phyloP scores from a whole-genome alignment of 2,113 vertebrate species.

The Labeo rohita region DNA sequence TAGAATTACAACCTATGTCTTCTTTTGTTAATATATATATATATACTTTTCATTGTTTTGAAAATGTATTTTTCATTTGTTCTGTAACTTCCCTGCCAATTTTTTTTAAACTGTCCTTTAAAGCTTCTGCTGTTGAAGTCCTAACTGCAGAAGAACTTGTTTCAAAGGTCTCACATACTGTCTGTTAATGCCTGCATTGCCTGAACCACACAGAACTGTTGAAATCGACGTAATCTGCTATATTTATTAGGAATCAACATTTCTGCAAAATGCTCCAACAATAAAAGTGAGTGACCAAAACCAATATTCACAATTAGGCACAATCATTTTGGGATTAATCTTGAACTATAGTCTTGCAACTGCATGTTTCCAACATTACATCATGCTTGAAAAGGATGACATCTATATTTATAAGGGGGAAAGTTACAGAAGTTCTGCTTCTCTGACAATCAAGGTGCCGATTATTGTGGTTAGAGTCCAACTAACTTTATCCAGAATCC shows the following conservation, averaged over 20 bases:
- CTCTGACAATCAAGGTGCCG: background rate
- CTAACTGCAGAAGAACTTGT: constrained; percentile 42
- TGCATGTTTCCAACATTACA: background rate
- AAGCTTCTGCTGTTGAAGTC: constrained; percentile 39
- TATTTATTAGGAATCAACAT: constrained; percentile 32
- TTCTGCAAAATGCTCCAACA: constrained; percentile 65
- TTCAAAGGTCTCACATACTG: constrained; percentile 46
- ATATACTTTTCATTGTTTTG: constrained; percentile 72
- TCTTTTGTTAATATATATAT: constrained; percentile 70
- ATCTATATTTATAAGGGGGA: background rate
- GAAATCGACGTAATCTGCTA: constrained; percentile 22
- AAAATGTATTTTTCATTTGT: constrained; percentile 55
- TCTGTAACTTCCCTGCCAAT: constrained; percentile 59
- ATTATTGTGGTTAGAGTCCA: background rate
- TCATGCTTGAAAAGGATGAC: background rate
- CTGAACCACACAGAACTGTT: background rate
- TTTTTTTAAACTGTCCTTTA: constrained; percentile 54
- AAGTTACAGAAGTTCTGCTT: background rate
- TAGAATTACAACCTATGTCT: constrained; percentile 70
- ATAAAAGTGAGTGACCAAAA: constrained; percentile 72
- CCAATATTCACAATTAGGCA: constrained; percentile 45
- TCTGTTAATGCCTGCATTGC: constrained; percentile 54
- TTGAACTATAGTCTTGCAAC: constrained; percentile 15
- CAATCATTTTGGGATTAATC: constrained; percentile 18
- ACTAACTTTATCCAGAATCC: background rate